Evolutionary conservation across 2,888 invertebrate species (phyloP).

Genomic region (Noctua janthina): DNA sequence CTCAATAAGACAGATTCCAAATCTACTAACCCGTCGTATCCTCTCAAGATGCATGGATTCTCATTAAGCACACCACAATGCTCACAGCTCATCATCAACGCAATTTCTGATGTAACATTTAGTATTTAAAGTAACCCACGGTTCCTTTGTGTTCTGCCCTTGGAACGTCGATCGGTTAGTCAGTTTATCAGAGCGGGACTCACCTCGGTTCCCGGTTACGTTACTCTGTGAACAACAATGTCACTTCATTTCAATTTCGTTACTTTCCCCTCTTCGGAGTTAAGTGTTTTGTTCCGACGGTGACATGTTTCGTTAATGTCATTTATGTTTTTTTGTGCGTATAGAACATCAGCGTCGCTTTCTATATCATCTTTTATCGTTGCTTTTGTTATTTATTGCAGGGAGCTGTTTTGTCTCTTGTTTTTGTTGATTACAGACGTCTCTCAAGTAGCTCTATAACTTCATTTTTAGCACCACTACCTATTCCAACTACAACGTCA

Average conservation of each 20-base stretch:
- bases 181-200: slow-evolving; percentile 74
- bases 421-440: neutral
- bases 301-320: slow-evolving; percentile 11
- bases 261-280: slow-evolving; percentile 54
- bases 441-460: neutral
- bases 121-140: slow-evolving; percentile 64
- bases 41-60: slow-evolving; percentile 17
- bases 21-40: neutral
- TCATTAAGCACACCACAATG: slow-evolving; percentile 18
- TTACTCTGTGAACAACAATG: slow-evolving; percentile 54
- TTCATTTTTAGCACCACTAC: neutral
- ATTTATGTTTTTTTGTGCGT: slow-evolving; percentile 25
- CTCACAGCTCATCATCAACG: slow-evolving; percentile 14
- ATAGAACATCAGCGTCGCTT: slow-evolving; percentile 2
- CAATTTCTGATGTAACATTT: slow-evolving; percentile 58
- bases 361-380: neutral
- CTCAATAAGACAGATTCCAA: neutral
- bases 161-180: slow-evolving; percentile 75
- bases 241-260: slow-evolving; percentile 57
- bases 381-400: neutral
- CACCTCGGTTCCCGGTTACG: slow-evolving; percentile 61
- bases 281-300: slow-evolving; percentile 49
- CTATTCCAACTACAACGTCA: neutral
- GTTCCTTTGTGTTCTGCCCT: slow-evolving; percentile 75
- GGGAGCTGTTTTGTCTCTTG: slow-evolving; percentile 8